Percentiles rank a stretch among this genome's conserved stretches.
Conservation (phyloP, 2,888 invertebrate species). For the Dione juno region DNA sequence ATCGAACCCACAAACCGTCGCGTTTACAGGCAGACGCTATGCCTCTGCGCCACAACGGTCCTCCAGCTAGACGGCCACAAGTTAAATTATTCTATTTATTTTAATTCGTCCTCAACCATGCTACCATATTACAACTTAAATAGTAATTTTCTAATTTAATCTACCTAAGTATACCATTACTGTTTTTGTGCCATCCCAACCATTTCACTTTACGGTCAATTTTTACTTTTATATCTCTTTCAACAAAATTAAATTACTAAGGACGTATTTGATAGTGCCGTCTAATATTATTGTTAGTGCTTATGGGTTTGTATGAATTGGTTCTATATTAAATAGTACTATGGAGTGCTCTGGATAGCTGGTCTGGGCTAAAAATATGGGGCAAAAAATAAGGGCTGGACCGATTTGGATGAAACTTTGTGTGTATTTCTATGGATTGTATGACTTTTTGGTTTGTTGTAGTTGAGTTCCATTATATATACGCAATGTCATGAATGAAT, state of each 20-base stretch:
- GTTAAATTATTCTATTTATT: neutral
- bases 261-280: slow-evolving; percentile 34
- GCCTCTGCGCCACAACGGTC: no score
- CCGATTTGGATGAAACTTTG: no score
- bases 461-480: no score
- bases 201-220: slow-evolving; percentile 65
- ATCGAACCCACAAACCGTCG: no score
- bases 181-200: slow-evolving; percentile 49
- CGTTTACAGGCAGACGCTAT: no score
- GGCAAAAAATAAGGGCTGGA: no score
- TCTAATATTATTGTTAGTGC: slow-evolving; percentile 27
- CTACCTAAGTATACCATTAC: neutral
- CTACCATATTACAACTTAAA: neutral
- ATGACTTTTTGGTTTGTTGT: no score
- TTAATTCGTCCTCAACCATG: neutral
- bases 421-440: no score
- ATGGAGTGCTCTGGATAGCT: no score
- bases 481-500: no score
- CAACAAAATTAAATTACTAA: slow-evolving; percentile 68
- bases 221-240: slow-evolving; percentile 67
- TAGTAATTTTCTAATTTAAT: neutral
- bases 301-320: neutral
- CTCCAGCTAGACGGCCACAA: no score
- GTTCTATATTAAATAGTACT: neutral
- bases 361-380: no score